These are phyloP conservation scores for Euwallacea fornicatus DNA, from an alignment of 1,140 invertebrate genomes.

Conservation along the genomic window DNA sequence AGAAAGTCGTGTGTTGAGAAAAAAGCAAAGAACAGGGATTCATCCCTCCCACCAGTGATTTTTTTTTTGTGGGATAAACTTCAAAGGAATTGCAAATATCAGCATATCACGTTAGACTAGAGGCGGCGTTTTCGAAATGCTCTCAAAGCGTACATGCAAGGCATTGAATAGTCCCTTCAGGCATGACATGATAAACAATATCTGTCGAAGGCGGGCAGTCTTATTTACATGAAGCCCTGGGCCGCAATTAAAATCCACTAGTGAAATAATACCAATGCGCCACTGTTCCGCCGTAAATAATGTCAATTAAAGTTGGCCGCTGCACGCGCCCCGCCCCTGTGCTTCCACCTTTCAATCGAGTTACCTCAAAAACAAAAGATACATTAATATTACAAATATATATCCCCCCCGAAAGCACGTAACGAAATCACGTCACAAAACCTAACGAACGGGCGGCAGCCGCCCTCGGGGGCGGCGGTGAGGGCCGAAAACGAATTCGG, in stretches of 20 bases:
- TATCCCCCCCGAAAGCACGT: neutral
- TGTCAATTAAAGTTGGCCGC: conserved; percentile 4
- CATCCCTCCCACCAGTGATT: too few species aligned
- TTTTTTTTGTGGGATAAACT: too few species aligned
- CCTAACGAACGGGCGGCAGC: conserved; percentile 1
- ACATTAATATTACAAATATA: conserved; percentile 8
- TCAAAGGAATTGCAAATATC: too few species aligned
- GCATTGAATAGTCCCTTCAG: too few species aligned
- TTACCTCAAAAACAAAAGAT: conserved; percentile 3
- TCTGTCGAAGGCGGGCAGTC: conserved; percentile 7
- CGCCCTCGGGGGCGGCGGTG: neutral
- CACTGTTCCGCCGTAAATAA: conserved; percentile 15
- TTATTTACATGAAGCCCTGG: neutral
- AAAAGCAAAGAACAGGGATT: too few species aligned
- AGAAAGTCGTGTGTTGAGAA: neutral
- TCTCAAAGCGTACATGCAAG: too few species aligned
- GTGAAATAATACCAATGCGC: conserved; percentile 17
- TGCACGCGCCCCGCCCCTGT: neutral
- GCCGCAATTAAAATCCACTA: conserved; percentile 14
- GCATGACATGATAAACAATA: conserved; percentile 8
- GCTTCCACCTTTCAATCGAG: neutral
- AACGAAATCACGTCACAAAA: conserved; percentile 18
- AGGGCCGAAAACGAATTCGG: neutral
- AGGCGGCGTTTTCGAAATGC: too few species aligned
- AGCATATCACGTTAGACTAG: too few species aligned